These are phyloP conservation scores for Eurystomus gularis DNA, from an alignment of 2,113 vertebrate genomes.

Conservation along the genomic window DNA sequence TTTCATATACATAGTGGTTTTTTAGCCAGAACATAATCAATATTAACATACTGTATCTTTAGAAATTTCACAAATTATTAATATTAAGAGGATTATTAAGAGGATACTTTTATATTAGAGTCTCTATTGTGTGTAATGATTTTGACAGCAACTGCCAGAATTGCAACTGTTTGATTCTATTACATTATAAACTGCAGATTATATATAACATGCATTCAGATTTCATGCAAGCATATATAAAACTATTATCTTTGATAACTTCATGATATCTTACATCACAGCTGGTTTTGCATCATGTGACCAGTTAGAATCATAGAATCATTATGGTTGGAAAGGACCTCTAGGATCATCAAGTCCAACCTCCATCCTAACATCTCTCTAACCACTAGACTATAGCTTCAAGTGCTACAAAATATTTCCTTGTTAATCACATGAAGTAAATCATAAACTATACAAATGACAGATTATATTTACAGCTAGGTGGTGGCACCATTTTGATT, in stretches of 20 bases:
- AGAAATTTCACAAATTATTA: neutral
- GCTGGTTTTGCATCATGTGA: neutral
- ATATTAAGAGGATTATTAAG: neutral
- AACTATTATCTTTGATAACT: neutral
- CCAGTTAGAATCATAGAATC: neutral
- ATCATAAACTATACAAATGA: neutral
- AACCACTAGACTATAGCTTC: no score
- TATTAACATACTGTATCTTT: neutral
- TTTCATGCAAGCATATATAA: neutral
- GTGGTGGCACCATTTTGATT: neutral
- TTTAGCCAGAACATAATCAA: neutral
- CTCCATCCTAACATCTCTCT: no score
- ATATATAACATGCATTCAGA: neutral
- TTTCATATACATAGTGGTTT: neutral
- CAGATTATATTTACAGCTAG: neutral
- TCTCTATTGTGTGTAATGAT: neutral
- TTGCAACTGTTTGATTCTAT: neutral
- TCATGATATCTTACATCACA: neutral
- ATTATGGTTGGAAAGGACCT: no score
- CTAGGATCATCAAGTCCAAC: no score
- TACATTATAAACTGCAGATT: neutral
- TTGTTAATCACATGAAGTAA: neutral
- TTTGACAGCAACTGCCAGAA: neutral
- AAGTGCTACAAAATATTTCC: neutral
- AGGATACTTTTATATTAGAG: neutral